Evolutionary conservation across 1,140 invertebrate species (phyloP), one percentile per base, ranked within the genome.

Genomic region (Camponotus floridanus): DNA sequence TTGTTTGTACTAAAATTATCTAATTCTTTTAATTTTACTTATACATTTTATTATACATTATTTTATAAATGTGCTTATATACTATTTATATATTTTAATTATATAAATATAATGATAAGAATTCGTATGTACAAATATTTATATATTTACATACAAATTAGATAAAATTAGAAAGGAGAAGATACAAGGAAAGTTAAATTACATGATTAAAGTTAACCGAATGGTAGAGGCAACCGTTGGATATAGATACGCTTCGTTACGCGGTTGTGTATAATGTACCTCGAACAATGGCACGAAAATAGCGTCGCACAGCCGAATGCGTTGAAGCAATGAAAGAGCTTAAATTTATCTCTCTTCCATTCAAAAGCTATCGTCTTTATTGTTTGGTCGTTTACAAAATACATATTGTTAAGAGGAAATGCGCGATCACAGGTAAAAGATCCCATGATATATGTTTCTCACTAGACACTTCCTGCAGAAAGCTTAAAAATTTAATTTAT

Each of bases 211-310:
- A 74, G 48, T 33, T 57, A 57, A 64, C 59, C 15, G 36, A 45
- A 7, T 45, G 13, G 2, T 62, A 64, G 31, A 76, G 64, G 59
- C 39, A 8, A 21, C 18, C 42, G 59, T 31, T 76, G 57, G 8
- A 4, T 59, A 39, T 26, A 76, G 21, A 42, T 76, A 76, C 9
- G 36, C 39, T 76, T 76, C 39, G 59, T 64, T 76, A 9, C 62
- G 21, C 39, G 11, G 57, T 76, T 45, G 68, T 51, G 26, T 11
- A 76, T 62, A 62, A 39, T 42, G 74, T 31, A 62, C 13, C 74
- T 31, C 15, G 36, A 64, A 76, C 74, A 76, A 76, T 76, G 13
- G 13, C 62, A 33, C 31, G 74, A 45, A 64, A 76, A 76, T 61
- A 61, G 74, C 39, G 18, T 64, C 59, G n/a, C 39, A n/a, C 39